Conservation (phyloP, 2,888 invertebrate genomes). For the Dicycla oo region DNA sequence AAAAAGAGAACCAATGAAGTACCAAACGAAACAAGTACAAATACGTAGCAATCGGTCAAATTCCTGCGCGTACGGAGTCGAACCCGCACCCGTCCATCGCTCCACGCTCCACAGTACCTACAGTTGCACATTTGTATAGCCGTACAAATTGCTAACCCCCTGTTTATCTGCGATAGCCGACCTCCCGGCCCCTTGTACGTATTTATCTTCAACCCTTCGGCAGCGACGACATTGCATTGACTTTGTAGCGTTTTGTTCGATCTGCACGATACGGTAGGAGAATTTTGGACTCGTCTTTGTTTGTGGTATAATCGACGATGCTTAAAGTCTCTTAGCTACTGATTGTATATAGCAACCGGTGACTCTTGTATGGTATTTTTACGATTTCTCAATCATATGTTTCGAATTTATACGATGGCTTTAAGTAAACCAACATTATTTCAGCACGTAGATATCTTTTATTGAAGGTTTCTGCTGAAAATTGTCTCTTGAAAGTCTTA, state of each 20-base stretch:
- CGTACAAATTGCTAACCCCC: slow-evolving; percentile 88
- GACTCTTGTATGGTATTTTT: not conserved
- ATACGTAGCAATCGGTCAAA: slow-evolving; percentile 61
- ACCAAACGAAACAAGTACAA: slow-evolving; percentile 54
- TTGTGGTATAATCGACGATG: slow-evolving; percentile 21
- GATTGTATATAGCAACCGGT: not conserved
- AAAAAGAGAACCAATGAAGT: slow-evolving; percentile 30
- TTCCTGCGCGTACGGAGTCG: slow-evolving; percentile 58
- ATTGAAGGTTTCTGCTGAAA: not conserved
- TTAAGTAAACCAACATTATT: not conserved
- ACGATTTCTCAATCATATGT: not conserved
- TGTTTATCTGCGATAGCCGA: slow-evolving; percentile 83
- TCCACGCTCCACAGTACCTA: slow-evolving; percentile 29
- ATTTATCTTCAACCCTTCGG: slow-evolving; percentile 88
- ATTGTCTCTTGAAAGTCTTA: not conserved
- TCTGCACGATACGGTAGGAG: slow-evolving; percentile 66
- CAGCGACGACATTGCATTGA: slow-evolving; percentile 80
- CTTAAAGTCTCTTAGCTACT: not conserved
- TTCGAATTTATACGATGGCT: not conserved
- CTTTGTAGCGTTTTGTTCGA: slow-evolving; percentile 84
- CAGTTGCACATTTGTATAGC: slow-evolving; percentile 84
- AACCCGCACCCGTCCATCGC: slow-evolving; percentile 61
- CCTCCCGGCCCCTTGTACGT: slow-evolving; percentile 82
- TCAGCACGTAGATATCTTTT: too few relatives aligned
- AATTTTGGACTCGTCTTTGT: slow-evolving; percentile 45